Evolutionary conservation across 2,888 invertebrate genomes (phyloP).

Genomic region (Eupithecia inturbata): DNA sequence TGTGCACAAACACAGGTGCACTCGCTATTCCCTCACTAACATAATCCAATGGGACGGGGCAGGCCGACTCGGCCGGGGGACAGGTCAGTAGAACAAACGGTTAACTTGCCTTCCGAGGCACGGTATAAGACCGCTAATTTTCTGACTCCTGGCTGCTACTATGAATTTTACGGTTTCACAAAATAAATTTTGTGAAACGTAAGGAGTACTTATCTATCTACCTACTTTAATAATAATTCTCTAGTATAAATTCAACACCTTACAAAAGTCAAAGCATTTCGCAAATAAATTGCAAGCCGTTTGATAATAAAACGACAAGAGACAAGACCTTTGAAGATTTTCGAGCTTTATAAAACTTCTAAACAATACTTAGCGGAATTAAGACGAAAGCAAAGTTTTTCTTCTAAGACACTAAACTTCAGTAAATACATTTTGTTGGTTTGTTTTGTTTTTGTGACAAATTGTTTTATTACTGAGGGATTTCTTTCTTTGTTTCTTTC

Average conservation of each 20-base stretch:
- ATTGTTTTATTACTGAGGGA: conserved; percentile 45
- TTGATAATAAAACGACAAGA: conserved; percentile 50
- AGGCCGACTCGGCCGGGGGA: too few species aligned
- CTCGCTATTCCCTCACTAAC: too few species aligned
- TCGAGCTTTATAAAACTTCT: conserved; percentile 50
- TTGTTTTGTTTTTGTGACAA: conserved; percentile 48
- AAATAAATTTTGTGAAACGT: too few species aligned
- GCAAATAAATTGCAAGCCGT: conserved; percentile 34
- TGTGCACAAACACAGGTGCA: too few species aligned
- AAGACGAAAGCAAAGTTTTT: conserved; percentile 58
- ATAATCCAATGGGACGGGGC: too few species aligned
- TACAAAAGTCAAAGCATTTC: conserved; percentile 12
- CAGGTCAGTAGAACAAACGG: too few species aligned
- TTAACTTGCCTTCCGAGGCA: too few species aligned
- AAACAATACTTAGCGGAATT: conserved; percentile 57
- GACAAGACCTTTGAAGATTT: conserved; percentile 52
- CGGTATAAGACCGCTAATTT: too few species aligned
- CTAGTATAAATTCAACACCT: not conserved
- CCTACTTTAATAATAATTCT: not conserved
- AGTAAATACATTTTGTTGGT: conserved; percentile 47
- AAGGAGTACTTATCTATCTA: not conserved
- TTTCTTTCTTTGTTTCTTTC: conserved; percentile 16
- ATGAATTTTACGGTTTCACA: too few species aligned
- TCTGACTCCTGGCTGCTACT: too few species aligned
- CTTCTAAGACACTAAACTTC: conserved; percentile 45